phyloP scores from a whole-genome alignment of 1,140 invertebrate species.

The Cryptotermes secundus region DNA sequence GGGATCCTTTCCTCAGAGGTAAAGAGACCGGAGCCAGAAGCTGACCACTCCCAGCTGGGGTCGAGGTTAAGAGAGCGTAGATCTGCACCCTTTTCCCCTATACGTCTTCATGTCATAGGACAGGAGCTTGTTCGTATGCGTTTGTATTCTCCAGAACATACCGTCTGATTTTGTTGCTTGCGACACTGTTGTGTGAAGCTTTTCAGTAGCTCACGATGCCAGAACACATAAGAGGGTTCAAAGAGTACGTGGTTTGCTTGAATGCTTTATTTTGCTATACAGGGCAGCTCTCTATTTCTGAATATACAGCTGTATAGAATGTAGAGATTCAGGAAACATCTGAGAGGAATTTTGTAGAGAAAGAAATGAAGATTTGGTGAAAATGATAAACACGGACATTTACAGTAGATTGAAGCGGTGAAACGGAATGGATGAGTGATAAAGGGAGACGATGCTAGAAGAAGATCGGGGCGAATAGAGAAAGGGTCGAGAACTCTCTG shows the following conservation, averaged over 20 bases:
- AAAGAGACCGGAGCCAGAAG: no score
- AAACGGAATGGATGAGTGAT: neutral
- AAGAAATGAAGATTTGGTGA: neutral
- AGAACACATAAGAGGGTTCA: neutral
- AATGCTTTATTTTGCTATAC: neutral
- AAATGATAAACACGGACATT: neutral
- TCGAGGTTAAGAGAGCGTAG: no score
- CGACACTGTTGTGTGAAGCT: neutral
- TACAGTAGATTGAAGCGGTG: constrained; percentile 5
- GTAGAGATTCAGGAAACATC: neutral
- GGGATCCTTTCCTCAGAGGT: no score
- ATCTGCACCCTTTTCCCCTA: no score
- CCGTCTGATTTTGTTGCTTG: neutral
- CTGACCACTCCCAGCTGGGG: no score
- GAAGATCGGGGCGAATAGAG: neutral
- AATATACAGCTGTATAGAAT: neutral
- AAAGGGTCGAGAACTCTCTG: neutral
- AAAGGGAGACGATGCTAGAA: neutral
- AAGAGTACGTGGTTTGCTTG: neutral
- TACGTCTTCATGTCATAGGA: no score
- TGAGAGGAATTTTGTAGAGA: neutral
- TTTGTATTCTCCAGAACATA: no score
- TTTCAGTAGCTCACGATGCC: no score
- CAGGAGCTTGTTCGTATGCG: no score
- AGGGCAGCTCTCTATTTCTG: neutral